Conservation (phyloP, 2,797 vertebrate genomes). For the Myotis pilosus region DNA sequence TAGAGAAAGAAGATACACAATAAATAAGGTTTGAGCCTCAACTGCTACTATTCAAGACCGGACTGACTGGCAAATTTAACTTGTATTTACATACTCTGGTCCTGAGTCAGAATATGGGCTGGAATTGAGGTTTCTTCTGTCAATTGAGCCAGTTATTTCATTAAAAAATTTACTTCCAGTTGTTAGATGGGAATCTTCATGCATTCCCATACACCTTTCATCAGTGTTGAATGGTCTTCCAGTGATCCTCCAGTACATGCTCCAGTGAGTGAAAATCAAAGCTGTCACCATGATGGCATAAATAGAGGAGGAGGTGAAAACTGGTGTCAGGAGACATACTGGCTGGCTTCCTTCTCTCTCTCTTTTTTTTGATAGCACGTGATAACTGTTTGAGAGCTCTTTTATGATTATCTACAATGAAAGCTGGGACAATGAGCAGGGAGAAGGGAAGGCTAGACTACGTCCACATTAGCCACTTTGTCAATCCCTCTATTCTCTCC, state of each 20-base stretch:
- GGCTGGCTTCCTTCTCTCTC: background rate
- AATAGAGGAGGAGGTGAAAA: background rate
- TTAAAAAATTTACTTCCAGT: background rate
- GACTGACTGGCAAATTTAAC: background rate
- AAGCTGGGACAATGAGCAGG: background rate
- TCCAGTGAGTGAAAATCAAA: background rate
- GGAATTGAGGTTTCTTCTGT: background rate
- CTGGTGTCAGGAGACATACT: background rate
- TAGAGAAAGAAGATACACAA: background rate
- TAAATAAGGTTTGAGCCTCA: background rate
- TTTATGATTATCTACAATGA: background rate
- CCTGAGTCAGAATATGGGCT: background rate
- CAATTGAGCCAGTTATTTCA: background rate
- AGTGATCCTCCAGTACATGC: background rate
- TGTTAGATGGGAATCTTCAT: background rate
- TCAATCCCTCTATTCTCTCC: background rate
- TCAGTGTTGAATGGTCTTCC: background rate
- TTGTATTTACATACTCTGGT: background rate
- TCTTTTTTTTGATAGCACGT: background rate
- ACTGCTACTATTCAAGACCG: no score
- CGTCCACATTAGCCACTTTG: background rate
- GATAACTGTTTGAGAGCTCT: background rate
- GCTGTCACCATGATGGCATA: background rate
- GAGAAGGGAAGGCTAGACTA: background rate
- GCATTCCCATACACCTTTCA: background rate